Percentiles rank a stretch among this genome's conserved stretches.
These are phyloP conservation scores for Eupithecia abbreviata DNA, from an alignment of 2,888 invertebrate species.

Conservation along the genomic window DNA sequence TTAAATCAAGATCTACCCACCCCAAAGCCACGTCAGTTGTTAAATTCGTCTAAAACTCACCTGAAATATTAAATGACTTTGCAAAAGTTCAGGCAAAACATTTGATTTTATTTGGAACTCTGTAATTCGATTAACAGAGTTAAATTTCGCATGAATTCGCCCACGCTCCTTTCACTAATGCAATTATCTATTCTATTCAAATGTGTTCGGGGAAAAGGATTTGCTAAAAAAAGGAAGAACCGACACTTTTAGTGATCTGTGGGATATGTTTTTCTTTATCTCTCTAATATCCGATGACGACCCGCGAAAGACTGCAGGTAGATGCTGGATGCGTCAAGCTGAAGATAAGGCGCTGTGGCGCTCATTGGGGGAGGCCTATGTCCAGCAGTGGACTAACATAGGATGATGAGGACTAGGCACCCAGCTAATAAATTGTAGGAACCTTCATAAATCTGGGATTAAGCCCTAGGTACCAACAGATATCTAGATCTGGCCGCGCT, in stretches of 20 bases:
- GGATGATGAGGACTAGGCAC: too few relatives aligned
- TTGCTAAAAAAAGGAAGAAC: neutral
- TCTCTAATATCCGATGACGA: too few relatives aligned
- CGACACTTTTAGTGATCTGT: neutral
- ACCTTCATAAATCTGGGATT: neutral
- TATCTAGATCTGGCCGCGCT: neutral
- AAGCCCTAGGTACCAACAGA: neutral
- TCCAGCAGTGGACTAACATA: too few relatives aligned
- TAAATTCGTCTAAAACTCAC: neutral
- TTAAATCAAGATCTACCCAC: neutral
- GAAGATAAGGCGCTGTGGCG: too few relatives aligned
- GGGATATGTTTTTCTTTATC: neutral
- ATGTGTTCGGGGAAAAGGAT: constrained; percentile 2
- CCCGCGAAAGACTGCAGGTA: too few relatives aligned
- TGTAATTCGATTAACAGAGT: constrained; percentile 12
- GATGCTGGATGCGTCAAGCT: too few relatives aligned
- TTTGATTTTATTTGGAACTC: constrained; percentile 12
- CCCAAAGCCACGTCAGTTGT: neutral
- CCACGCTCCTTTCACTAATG: constrained; percentile 9
- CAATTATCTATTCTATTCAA: constrained; percentile 4
- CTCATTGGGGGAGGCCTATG: too few relatives aligned
- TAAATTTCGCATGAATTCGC: constrained; percentile 5
- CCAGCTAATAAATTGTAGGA: neutral
- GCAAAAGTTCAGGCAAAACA: constrained; percentile 14
- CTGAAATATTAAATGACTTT: constrained; percentile 8